These are phyloP conservation scores for Trinorchestia longiramus DNA, from an alignment of 1,140 invertebrate species.

Conservation along the genomic window DNA sequence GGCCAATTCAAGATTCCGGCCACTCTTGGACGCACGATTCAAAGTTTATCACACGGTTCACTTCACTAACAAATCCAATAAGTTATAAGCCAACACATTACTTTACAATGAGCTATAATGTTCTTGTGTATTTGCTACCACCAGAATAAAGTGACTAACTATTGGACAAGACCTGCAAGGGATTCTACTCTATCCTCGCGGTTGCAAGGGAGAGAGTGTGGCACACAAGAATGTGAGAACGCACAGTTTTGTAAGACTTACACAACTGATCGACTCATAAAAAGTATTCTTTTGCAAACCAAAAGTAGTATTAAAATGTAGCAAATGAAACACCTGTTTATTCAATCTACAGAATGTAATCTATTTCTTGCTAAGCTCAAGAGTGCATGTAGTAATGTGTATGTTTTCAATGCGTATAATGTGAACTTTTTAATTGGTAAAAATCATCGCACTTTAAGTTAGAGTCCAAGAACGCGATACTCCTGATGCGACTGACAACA, in stretches of 20 bases:
- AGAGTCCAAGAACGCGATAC: not conserved
- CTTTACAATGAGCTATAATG: not conserved
- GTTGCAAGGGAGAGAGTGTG: not conserved
- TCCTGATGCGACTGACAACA: not conserved
- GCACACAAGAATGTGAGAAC: not conserved
- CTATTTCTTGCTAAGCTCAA: not conserved
- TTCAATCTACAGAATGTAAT: not conserved
- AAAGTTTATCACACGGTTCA: not conserved
- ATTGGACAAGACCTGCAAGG: not conserved
- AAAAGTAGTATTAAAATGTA: not conserved
- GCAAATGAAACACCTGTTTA: not conserved
- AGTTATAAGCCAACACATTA: not conserved
- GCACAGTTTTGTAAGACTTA: not conserved
- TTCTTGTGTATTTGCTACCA: not conserved
- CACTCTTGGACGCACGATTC: not conserved
- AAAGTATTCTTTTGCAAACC: not conserved
- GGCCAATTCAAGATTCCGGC: not conserved
- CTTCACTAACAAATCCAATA: not conserved
- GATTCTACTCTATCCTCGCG: not conserved
- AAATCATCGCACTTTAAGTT: not conserved
- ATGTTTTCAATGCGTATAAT: not conserved
- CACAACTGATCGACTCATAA: not conserved
- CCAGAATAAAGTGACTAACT: not conserved
- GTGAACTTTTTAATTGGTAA: not conserved
- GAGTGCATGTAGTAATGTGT: not conserved